Conservation (phyloP, 2,113 vertebrate species). For the Apus apus region DNA sequence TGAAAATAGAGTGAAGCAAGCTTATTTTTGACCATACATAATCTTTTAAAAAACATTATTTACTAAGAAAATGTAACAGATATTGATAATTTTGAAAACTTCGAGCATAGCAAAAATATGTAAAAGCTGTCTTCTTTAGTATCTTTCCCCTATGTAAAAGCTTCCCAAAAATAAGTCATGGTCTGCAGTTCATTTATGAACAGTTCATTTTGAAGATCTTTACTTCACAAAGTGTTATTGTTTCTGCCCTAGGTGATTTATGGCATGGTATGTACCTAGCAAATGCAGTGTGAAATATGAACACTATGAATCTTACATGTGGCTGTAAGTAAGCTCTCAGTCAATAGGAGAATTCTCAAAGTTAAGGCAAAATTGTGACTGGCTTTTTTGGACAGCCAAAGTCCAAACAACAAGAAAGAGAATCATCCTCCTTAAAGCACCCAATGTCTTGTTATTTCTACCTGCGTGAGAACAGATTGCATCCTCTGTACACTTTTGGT, state of each 20-base stretch:
- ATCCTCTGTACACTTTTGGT: background rate
- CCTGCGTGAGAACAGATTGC: background rate
- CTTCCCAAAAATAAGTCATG: background rate
- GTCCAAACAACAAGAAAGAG: background rate
- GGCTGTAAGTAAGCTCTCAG: background rate
- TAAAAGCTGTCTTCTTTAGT: background rate
- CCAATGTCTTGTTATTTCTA: background rate
- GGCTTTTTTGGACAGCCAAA: background rate
- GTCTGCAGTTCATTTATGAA: slow-evolving; percentile 17
- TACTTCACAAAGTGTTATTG: background rate
- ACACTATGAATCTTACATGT: background rate
- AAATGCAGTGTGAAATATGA: slow-evolving; percentile 20
- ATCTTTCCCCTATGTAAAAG: background rate
- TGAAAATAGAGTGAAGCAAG: background rate
- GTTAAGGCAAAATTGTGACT: background rate
- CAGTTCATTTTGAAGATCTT: slow-evolving; percentile 10
- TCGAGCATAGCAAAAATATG: background rate
- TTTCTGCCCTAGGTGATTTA: slow-evolving; percentile 49
- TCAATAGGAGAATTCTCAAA: background rate
- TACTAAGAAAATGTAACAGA: background rate
- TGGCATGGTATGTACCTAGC: background rate
- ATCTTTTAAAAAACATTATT: background rate
- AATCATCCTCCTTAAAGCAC: background rate
- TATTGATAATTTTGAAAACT: background rate
- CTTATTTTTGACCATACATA: background rate